Evolutionary conservation across 1,140 invertebrate genomes (phyloP).

Genomic region (Drosophila aff.): DNA sequence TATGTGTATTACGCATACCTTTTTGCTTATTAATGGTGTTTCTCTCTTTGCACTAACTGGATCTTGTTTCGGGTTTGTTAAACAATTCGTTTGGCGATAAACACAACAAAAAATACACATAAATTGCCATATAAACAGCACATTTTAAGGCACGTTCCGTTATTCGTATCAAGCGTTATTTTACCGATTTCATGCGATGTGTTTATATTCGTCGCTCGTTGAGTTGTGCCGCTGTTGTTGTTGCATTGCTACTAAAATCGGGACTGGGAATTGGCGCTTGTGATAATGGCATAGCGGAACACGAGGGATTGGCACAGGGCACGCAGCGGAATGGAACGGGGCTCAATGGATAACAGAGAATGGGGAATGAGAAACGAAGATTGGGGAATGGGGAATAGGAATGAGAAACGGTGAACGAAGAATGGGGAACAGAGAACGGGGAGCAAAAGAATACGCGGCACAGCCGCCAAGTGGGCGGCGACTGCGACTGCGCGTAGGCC

Average conservation of each 20-base stretch:
- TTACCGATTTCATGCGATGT: not conserved
- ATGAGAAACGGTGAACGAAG: too few species aligned
- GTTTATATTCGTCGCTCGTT: not conserved
- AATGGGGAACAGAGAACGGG: not conserved
- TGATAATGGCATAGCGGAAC: constrained; percentile 20
- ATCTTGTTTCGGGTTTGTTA: constrained; percentile 20
- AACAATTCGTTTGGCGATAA: constrained; percentile 14
- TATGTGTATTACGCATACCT: constrained; percentile 29
- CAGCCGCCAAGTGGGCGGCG: constrained; percentile 51
- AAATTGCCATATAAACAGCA: constrained; percentile 18
- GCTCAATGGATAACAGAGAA: not conserved
- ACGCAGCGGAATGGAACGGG: constrained; percentile 11
- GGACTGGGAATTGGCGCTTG: constrained; percentile 14
- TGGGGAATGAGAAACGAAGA: too few species aligned
- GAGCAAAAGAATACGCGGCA: constrained; percentile 18
- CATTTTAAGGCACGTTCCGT: constrained; percentile 42
- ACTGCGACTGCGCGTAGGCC: constrained; percentile 43
- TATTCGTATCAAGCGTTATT: constrained; percentile 5
- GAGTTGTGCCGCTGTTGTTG: too few species aligned
- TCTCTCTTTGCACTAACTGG: constrained; percentile 9
- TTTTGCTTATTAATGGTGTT: constrained; percentile 23
- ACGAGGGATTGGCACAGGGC: constrained; percentile 10
- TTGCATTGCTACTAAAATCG: constrained; percentile 23
- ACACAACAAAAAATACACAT: constrained; percentile 36
- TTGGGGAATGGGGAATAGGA: too few species aligned